phyloP scores from a whole-genome alignment of 2,888 invertebrate genomes.

The Pterostichus madidus region DNA sequence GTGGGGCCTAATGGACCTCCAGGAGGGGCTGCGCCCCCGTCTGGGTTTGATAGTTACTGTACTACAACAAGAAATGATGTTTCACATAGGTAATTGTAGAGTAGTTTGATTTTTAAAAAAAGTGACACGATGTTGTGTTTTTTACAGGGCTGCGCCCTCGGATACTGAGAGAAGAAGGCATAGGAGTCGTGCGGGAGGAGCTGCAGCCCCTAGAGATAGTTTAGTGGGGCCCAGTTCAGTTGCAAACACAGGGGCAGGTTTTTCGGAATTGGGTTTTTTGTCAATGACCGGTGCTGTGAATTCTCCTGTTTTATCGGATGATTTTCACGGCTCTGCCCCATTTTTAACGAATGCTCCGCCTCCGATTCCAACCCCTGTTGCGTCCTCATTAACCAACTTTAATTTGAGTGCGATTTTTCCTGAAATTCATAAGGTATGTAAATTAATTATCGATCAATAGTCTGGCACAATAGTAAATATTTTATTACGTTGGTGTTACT shows the following conservation, averaged over 20 bases:
- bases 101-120: neutral
- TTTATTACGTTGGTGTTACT: too few species aligned
- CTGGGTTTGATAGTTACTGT: neutral
- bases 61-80: neutral
- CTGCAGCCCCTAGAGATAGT: neutral
- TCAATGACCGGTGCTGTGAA: slow-evolving; percentile 75
- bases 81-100: neutral
- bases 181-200: neutral
- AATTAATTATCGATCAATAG: too few species aligned
- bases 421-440: slow-evolving; percentile 83
- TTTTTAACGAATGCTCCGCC: slow-evolving; percentile 73
- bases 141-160: neutral
- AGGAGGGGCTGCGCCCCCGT: neutral
- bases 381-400: slow-evolving; percentile 84
- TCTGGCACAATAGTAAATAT: too few species aligned
- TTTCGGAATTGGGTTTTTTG: slow-evolving; percentile 75
- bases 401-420: slow-evolving; percentile 91
- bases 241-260: slow-evolving; percentile 56
- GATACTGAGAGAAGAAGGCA: slow-evolving; percentile 6
- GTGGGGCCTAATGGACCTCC: neutral
- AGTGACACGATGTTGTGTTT: too few species aligned
- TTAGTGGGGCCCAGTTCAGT: neutral
- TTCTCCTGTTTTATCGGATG: slow-evolving; percentile 76
- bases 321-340: slow-evolving; percentile 75
- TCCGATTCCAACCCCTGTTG: slow-evolving; percentile 65